Evolutionary conservation across 2,113 vertebrate species (phyloP).

Genomic region (Capricornis sumatraensis): DNA sequence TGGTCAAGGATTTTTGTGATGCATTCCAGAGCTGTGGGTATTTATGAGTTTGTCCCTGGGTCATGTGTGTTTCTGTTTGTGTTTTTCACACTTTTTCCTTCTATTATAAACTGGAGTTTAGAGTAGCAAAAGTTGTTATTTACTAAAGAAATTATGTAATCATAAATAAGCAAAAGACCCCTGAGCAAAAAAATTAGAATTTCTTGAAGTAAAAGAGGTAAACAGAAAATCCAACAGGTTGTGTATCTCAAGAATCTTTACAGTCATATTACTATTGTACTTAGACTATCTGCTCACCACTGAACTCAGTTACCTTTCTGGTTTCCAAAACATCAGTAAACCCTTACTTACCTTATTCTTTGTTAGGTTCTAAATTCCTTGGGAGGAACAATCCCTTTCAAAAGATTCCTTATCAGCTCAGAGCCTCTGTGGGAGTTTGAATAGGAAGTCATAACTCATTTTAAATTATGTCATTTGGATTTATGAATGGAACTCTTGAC

Average conservation of each 20-base stretch:
- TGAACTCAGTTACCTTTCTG: neutral
- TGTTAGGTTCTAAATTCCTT: neutral
- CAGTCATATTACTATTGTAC: neutral
- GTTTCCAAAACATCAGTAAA: slow-evolving; percentile 54
- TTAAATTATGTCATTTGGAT: slow-evolving; percentile 10
- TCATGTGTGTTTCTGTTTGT: neutral
- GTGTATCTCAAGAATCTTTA: neutral
- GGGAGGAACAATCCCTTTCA: neutral
- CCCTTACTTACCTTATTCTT: slow-evolving; percentile 43
- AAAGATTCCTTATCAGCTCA: neutral
- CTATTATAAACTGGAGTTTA: neutral
- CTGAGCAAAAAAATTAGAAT: neutral
- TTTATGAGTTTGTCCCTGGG: neutral
- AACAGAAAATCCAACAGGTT: neutral
- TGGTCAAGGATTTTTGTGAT: neutral
- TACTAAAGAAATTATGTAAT: neutral
- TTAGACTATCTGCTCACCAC: neutral
- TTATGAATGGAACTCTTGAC: slow-evolving; percentile 8
- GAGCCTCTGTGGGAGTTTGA: neutral
- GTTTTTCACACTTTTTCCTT: neutral
- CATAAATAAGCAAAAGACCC: neutral
- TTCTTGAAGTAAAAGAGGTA: neutral
- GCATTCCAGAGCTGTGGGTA: neutral
- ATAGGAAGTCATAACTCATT: slow-evolving; percentile 23
- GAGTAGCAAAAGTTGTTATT: neutral